Percentiles rank a stretch among this genome's conserved stretches.
Conservation (phyloP, 2,888 invertebrate species). For the Lampropteryx suffumata region DNA sequence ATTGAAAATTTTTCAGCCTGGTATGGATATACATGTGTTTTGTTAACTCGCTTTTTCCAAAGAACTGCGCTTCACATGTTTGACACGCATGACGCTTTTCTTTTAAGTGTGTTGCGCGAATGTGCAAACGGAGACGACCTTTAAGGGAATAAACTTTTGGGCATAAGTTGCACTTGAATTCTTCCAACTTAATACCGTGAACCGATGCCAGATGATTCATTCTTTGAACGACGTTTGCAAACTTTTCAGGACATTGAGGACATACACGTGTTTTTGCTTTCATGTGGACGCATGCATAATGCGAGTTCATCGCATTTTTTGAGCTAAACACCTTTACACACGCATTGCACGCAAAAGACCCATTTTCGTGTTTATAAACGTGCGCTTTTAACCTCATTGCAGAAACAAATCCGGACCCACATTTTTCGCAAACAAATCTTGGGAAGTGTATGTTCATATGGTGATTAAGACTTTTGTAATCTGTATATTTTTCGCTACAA, state of each 20-base stretch:
- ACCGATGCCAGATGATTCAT: slow-evolving; percentile 64
- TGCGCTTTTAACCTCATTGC: slow-evolving; percentile 66
- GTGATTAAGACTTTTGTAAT: slow-evolving; percentile 29
- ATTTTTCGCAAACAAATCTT: slow-evolving; percentile 52
- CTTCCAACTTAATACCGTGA: slow-evolving; percentile 68
- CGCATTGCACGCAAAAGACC: slow-evolving; percentile 66
- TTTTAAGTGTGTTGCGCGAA: slow-evolving; percentile 35
- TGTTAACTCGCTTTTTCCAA: slow-evolving; percentile 11
- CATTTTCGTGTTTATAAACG: slow-evolving; percentile 64
- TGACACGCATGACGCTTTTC: slow-evolving; percentile 19
- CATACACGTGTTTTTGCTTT: slow-evolving; percentile 68
- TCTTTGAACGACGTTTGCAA: slow-evolving; percentile 70
- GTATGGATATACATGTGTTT: slow-evolving; percentile 51
- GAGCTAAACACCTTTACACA: slow-evolving; percentile 79
- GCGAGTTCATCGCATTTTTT: slow-evolving; percentile 70
- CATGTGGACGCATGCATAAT: slow-evolving; percentile 75
- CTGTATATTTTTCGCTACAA: slow-evolving; percentile 10
- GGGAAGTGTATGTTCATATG: slow-evolving; percentile 57
- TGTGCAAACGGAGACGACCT: slow-evolving; percentile 58
- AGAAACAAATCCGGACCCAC: slow-evolving; percentile 32
- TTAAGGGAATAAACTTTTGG: slow-evolving; percentile 61
- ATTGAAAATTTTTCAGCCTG: slow-evolving; percentile 52
- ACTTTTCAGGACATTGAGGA: slow-evolving; percentile 66
- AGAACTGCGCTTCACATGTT: slow-evolving; percentile 13
- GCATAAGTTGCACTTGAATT: slow-evolving; percentile 68